These are phyloP conservation scores for Mimumesa dahlbomi DNA, from an alignment of 2,888 invertebrate species.

Conservation along the genomic window DNA sequence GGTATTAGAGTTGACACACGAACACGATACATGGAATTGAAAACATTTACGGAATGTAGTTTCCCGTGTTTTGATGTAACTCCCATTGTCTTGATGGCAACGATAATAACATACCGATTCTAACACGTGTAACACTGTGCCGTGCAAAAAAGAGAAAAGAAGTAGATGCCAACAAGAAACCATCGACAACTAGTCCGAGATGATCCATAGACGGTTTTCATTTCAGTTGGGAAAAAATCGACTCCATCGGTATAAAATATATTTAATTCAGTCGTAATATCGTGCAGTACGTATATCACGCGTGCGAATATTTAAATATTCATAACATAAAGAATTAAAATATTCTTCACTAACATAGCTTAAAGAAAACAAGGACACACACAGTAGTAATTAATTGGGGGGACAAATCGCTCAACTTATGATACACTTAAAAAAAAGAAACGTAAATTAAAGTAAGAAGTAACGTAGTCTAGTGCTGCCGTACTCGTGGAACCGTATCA, in stretches of 20 bases:
- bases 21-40: constrained; percentile 4
- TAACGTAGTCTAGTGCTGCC: not conserved
- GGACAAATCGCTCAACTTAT: not conserved
- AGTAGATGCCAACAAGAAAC: too few relatives aligned
- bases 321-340: not conserved
- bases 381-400: not conserved
- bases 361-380: too few relatives aligned
- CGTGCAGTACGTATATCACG: too few relatives aligned
- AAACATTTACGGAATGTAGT: constrained; percentile 22
- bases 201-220: too few relatives aligned
- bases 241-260: too few relatives aligned
- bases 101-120: not conserved
- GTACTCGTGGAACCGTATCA: not conserved
- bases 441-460: too few relatives aligned
- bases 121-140: too few relatives aligned
- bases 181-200: too few relatives aligned
- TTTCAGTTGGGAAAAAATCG: too few relatives aligned
- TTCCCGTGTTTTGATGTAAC: constrained; percentile 11
- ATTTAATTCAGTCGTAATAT: too few relatives aligned
- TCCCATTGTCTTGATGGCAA: constrained; percentile 28
- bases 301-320: not conserved
- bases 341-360: too few relatives aligned
- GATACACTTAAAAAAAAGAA: not conserved
- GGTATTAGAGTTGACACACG: not conserved
- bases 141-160: too few relatives aligned